Conservation (phyloP, 2,888 invertebrate genomes). For the Vanessa cardui region DNA sequence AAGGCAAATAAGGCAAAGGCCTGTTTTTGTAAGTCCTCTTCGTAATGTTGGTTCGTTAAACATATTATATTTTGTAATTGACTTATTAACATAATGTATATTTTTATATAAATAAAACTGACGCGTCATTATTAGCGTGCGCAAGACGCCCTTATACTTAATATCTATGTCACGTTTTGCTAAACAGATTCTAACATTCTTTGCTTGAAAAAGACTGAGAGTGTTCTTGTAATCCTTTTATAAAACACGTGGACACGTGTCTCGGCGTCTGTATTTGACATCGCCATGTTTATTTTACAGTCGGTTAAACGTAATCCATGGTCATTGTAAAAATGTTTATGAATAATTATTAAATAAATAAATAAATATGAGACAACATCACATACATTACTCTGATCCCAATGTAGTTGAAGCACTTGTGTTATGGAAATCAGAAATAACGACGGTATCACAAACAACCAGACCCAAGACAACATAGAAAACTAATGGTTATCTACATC, state of each 20-base stretch:
- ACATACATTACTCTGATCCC: too few species aligned
- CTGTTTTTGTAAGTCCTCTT: neutral
- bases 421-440: too few species aligned
- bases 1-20: neutral
- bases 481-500: too few species aligned
- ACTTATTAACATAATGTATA: too few species aligned
- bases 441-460: too few species aligned
- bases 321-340: too few species aligned
- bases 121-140: neutral
- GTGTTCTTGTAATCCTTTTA: conserved; percentile 28
- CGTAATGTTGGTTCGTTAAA: too few species aligned
- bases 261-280: conserved; percentile 4
- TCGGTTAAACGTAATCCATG: neutral
- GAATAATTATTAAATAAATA: too few species aligned
- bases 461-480: too few species aligned
- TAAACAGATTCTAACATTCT: conserved; percentile 16
- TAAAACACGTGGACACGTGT: conserved; percentile 32
- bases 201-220: conserved; percentile 14
- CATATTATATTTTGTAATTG: too few species aligned
- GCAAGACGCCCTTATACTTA: neutral
- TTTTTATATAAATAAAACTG: neutral
- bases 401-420: too few species aligned
- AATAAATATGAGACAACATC: too few species aligned
- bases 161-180: conserved; percentile 22
- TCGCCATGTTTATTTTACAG: neutral